A percentile compares a stretch with the other conserved stretches of the same genome.
Evolutionary conservation across 2,113 vertebrate species (phyloP).

Genomic region (Micronycteris hirsuta): DNA sequence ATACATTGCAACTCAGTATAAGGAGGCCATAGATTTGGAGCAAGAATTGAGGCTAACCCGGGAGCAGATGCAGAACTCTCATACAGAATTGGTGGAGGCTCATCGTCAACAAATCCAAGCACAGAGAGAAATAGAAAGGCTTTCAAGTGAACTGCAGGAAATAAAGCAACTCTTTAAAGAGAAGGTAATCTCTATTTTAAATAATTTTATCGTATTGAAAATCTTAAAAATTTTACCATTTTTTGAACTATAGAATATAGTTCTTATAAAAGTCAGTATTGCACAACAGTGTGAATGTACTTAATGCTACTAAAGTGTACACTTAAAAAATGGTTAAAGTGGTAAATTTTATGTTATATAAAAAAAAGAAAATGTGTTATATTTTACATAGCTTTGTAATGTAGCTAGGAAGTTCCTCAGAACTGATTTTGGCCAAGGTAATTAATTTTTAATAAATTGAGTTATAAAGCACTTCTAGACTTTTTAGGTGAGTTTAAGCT

Average conservation of each 20-base stretch:
- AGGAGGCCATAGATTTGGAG: slow-evolving; percentile 78
- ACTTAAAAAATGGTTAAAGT: slow-evolving; percentile 19
- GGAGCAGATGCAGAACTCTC: slow-evolving; percentile 80
- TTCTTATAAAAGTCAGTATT: slow-evolving; percentile 32
- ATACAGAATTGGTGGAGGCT: slow-evolving; percentile 79
- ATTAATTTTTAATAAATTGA: slow-evolving; percentile 26
- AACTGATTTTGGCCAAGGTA: slow-evolving; percentile 3
- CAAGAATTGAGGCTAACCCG: slow-evolving; percentile 80
- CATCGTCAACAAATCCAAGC: slow-evolving; percentile 74
- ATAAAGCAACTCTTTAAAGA: slow-evolving; percentile 80
- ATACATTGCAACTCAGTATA: slow-evolving; percentile 73
- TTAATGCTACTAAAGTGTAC: not conserved
- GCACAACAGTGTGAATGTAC: not conserved
- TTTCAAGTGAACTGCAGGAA: slow-evolving; percentile 81
- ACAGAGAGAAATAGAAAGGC: slow-evolving; percentile 75
- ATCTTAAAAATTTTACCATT: not conserved
- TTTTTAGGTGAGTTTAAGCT: slow-evolving; percentile 4
- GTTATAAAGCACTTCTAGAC: not conserved
- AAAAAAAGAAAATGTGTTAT: not conserved
- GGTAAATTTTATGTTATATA: not conserved
- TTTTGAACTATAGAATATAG: not conserved
- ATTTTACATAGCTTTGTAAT: slow-evolving; percentile 20
- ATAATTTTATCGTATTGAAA: slow-evolving; percentile 22
- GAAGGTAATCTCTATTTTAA: slow-evolving; percentile 79
- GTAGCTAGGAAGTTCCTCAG: not conserved